Evolutionary conservation across 2,113 vertebrate species (phyloP).

Genomic region (Tapirus terrestris): DNA sequence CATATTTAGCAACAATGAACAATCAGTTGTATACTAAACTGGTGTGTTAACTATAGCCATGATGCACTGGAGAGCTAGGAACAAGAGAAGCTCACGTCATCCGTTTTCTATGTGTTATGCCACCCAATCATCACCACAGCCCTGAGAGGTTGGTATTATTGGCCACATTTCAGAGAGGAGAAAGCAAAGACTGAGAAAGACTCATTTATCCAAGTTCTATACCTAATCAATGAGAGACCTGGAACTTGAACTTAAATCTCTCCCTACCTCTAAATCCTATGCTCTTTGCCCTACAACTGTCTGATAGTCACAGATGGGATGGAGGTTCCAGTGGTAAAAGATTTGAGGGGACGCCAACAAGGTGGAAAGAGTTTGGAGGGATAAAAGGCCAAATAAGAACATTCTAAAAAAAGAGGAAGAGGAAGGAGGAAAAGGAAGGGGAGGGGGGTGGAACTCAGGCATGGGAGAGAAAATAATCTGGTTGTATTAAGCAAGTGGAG

Average conservation of each 20-base stretch:
- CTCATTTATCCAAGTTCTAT: neutral
- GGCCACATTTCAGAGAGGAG: neutral
- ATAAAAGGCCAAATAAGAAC: neutral
- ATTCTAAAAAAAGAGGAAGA: neutral
- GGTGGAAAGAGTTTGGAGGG: neutral
- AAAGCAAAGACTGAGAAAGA: neutral
- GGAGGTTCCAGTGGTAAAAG: neutral
- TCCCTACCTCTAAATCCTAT: neutral
- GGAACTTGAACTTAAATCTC: neutral
- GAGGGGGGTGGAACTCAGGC: too few relatives aligned
- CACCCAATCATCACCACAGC: rapidly evolving
- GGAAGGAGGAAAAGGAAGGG: neutral
- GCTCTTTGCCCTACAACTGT: neutral
- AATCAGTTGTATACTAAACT: neutral
- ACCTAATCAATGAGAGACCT: neutral
- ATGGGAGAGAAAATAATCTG: neutral
- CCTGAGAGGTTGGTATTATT: rapidly evolving
- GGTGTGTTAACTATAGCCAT: too few relatives aligned
- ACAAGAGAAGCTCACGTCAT: rapidly evolving
- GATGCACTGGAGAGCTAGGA: neutral
- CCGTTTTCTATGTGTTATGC: rapidly evolving
- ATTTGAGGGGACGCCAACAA: neutral
- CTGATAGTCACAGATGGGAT: neutral
- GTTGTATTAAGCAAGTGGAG: neutral
- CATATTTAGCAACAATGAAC: neutral